These are phyloP conservation scores for Mimumesa dahlbomi DNA, from an alignment of 2,888 invertebrate species.

Conservation along the genomic window DNA sequence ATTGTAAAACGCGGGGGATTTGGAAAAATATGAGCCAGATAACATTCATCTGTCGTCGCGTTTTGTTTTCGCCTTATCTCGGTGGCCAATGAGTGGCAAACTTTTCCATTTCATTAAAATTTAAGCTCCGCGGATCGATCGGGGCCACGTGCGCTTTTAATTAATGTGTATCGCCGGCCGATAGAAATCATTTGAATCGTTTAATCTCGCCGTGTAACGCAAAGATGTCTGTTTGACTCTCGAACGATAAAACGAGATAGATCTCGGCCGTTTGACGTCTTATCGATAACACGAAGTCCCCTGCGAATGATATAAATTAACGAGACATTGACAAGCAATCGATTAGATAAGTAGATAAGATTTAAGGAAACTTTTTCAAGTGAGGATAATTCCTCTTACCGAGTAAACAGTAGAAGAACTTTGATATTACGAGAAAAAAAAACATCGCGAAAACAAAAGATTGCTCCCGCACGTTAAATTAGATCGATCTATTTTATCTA, in stretches of 20 bases:
- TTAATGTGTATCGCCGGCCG: slow-evolving; percentile 8
- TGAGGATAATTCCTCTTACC: no score
- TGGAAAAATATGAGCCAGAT: background rate
- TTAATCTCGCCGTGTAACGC: slow-evolving; percentile 25
- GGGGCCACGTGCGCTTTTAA: background rate
- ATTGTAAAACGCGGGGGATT: background rate
- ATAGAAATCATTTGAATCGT: slow-evolving; percentile 10
- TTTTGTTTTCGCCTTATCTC: background rate
- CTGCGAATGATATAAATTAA: slow-evolving; percentile 32
- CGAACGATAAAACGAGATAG: slow-evolving; percentile 18
- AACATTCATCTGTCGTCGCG: background rate
- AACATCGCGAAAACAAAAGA: background rate
- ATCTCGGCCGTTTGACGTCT: slow-evolving; percentile 20
- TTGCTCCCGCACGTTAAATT: no score
- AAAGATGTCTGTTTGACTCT: slow-evolving; percentile 9
- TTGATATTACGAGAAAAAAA: background rate
- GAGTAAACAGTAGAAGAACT: no score
- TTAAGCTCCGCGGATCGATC: background rate
- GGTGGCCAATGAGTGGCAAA: background rate
- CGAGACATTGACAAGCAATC: background rate
- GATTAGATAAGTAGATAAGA: slow-evolving; percentile 24
- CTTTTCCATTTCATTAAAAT: background rate
- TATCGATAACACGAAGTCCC: slow-evolving; percentile 32
- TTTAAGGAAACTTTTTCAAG: slow-evolving; percentile 10
- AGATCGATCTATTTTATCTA: no score